phyloP scores from a whole-genome alignment of 2,113 vertebrate species.

The Myocastor coypus region DNA sequence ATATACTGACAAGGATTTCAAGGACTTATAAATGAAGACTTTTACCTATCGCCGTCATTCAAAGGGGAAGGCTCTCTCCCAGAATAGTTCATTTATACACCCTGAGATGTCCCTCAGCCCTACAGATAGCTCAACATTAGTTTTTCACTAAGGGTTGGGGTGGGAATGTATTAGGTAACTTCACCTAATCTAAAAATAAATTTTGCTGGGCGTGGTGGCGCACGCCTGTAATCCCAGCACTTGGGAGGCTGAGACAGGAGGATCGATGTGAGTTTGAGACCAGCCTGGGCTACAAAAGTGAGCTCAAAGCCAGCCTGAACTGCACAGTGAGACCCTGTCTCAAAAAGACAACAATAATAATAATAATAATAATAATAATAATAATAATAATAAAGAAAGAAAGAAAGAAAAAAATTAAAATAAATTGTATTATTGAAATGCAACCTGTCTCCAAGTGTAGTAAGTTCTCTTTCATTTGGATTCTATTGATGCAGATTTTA shows the following conservation, averaged over 20 bases:
- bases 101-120: neutral
- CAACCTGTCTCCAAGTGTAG: neutral
- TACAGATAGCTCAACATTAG: neutral
- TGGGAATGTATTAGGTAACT: constrained; percentile 5
- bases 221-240: too few species aligned
- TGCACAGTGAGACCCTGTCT: too few species aligned
- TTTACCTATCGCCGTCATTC: neutral
- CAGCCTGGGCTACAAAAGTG: too few species aligned
- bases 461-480: constrained; percentile 45
- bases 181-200: constrained; percentile 41
- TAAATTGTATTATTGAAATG: constrained; percentile 41
- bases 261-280: too few species aligned
- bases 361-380: too few species aligned
- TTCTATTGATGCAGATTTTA: constrained; percentile 32
- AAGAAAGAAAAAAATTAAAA: neutral
- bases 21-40: neutral
- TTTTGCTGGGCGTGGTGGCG: too few species aligned
- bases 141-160: neutral
- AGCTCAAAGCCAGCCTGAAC: too few species aligned
- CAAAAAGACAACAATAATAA: too few species aligned
- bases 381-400: too few species aligned
- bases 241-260: too few species aligned
- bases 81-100: neutral
- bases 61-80: neutral
- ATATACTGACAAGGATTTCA: constrained; percentile 1